Conservation (phyloP, 2,888 invertebrate species). For the Trissolcus japonicus region DNA sequence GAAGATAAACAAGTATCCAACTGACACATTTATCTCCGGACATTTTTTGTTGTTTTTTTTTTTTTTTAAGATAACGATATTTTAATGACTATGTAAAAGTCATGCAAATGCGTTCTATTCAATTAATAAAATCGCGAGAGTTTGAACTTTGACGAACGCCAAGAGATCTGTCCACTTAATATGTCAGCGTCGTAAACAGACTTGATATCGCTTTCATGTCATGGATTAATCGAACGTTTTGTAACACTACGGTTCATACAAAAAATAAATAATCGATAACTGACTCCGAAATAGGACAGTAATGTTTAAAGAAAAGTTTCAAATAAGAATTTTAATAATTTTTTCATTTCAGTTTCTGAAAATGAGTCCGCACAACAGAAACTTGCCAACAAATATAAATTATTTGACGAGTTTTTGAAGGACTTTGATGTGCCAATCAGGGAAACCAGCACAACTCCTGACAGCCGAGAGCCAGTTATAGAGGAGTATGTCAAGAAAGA, state of each 20-base stretch:
- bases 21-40: not conserved
- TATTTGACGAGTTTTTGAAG: conserved; percentile 69
- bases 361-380: conserved; percentile 13
- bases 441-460: conserved; percentile 25
- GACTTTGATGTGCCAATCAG: conserved; percentile 67
- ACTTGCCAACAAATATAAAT: conserved; percentile 67
- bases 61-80: not conserved
- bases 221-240: not conserved
- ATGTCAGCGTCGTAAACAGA: conserved; percentile 2
- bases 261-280: not conserved
- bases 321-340: not conserved
- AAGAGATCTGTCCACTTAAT: not conserved
- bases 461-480: conserved; percentile 56
- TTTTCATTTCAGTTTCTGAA: conserved; percentile 28
- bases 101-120: not conserved
- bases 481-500: too few species aligned
- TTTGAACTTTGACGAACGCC: conserved; percentile 1
- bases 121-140: not conserved
- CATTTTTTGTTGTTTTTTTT: not conserved
- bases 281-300: not conserved
- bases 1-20: too few species aligned
- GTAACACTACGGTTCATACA: not conserved
- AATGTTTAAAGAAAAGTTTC: not conserved
- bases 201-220: not conserved
- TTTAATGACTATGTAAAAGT: too few species aligned